Conservation (phyloP, 2,113 vertebrate species). For the Polypterus senegalus region DNA sequence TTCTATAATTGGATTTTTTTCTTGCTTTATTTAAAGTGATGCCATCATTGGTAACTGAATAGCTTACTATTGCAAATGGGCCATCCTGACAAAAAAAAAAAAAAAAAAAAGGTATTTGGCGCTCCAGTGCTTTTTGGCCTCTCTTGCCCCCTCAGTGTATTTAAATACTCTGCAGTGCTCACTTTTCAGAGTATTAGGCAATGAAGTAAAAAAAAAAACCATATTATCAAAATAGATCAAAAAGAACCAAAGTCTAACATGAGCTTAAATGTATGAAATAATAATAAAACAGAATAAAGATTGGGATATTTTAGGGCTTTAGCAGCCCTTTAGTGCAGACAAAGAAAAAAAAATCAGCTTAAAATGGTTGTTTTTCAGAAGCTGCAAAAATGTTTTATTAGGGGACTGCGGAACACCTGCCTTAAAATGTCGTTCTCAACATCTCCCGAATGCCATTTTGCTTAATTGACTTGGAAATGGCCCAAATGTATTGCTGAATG, state of each 20-base stretch:
- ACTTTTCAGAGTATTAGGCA: too few species aligned
- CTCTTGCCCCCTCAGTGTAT: too few species aligned
- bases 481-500: constrained; percentile 99
- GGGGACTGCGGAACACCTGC: constrained; percentile 96
- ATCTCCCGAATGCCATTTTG: constrained; percentile 99
- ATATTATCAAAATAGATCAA: too few species aligned
- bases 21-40: constrained; percentile 19
- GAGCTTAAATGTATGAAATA: too few species aligned
- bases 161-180: too few species aligned
- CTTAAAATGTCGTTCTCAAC: constrained; percentile 99
- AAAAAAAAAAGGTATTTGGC: constrained; percentile 25
- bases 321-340: constrained; percentile 30
- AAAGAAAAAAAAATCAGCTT: constrained; percentile 48
- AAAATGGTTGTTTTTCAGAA: constrained; percentile 92
- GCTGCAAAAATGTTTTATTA: constrained; percentile 98
- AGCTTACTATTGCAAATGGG: constrained; percentile 1
- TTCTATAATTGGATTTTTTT: constrained; percentile 38
- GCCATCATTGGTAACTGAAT: constrained; percentile 9
- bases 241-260: too few species aligned
- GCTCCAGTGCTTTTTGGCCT: constrained; percentile 15
- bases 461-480: constrained; percentile 99
- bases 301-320: too few species aligned
- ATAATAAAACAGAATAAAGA: too few species aligned
- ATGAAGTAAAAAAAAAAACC: too few species aligned
- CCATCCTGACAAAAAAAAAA: constrained; percentile 6